Evolutionary conservation across 2,797 vertebrate genomes (phyloP), one percentile per base, ranked within the genome.

Genomic region (Clarias laeviceps): DNA sequence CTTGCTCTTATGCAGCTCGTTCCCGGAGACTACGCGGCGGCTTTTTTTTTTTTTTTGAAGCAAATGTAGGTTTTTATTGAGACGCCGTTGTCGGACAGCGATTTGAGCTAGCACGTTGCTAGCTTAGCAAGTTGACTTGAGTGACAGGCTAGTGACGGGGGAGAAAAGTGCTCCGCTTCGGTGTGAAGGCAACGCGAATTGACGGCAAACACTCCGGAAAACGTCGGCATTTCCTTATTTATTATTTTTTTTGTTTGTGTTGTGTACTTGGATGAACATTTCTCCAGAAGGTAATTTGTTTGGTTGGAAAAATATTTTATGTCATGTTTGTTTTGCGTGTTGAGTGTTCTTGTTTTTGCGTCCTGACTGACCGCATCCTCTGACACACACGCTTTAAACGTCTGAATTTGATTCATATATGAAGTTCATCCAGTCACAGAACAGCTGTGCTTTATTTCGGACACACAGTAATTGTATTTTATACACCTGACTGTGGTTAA

Each of bases 1-100:
- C 85, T 87, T 81, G 76, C 80, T 85, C 70, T 54, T 82, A 84
- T 59, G 77, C 82, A 56, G 86, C 73, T 69, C 82, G 80, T 79
- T 83, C 40, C 61, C 66, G 89, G 88, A 90, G 83, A 84, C 64
- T 79, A 59, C 79, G 68, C 64, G 83, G 68, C 85, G 69, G 22
- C 6, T 85, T 50, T 54, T 54, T 54, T 54, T 54, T 54, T 54
- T 54, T 11, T 54, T 90, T 85, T 88, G 20, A 86, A 88, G 74
- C 88, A 86, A 83, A 88, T 88, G 86, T 88, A 87, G 86, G 77
- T 76, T 73, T 80, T 85, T 83, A n/a, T 72, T 62, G 12, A 45
- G 61, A 34, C 82, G 85, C 83, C 88, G 87, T 69, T 82, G 85
- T 81, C 83, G 87, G 85, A 88, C 32, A 86, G 70, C 24, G 64